Percentiles rank a stretch among this genome's conserved stretches.
These are phyloP conservation scores for Orcinus orca DNA, from an alignment of 2,113 vertebrate genomes.

Conservation along the genomic window DNA sequence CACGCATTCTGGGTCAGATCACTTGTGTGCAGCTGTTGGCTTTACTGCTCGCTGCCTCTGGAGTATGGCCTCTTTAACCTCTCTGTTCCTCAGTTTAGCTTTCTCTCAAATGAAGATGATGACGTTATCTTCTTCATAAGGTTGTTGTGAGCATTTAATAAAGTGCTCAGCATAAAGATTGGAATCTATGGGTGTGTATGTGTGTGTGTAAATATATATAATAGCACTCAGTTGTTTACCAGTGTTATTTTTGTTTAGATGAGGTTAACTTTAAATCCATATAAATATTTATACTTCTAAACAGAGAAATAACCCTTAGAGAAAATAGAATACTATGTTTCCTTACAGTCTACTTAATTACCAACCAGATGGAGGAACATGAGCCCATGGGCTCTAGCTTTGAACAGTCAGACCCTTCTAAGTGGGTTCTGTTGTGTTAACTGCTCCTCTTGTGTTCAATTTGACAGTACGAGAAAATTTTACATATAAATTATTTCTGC, in stretches of 20 bases:
- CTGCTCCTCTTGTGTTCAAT: not conserved
- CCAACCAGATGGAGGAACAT: not conserved
- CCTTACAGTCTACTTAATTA: not conserved
- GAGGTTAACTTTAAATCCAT: not conserved
- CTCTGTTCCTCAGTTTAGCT: not conserved
- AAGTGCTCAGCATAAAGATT: not conserved
- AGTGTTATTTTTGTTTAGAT: not conserved
- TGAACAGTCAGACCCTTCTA: not conserved
- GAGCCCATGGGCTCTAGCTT: not conserved
- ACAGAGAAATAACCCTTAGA: not conserved
- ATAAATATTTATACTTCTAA: not conserved
- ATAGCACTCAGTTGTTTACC: not conserved
- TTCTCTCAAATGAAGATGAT: not conserved
- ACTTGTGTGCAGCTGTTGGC: not conserved
- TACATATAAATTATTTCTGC: not conserved
- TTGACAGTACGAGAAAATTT: not conserved
- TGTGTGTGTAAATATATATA: not conserved
- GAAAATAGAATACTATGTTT: not conserved
- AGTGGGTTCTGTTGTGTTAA: not conserved
- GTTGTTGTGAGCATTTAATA: not conserved
- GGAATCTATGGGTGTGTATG: fast-evolving
- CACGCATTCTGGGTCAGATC: not conserved
- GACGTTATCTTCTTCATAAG: not conserved
- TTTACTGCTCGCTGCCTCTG: not conserved
- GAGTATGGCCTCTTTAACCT: not conserved